phyloP scores from a whole-genome alignment of 2,113 vertebrate genomes.

The Pachypanchax playfairii region DNA sequence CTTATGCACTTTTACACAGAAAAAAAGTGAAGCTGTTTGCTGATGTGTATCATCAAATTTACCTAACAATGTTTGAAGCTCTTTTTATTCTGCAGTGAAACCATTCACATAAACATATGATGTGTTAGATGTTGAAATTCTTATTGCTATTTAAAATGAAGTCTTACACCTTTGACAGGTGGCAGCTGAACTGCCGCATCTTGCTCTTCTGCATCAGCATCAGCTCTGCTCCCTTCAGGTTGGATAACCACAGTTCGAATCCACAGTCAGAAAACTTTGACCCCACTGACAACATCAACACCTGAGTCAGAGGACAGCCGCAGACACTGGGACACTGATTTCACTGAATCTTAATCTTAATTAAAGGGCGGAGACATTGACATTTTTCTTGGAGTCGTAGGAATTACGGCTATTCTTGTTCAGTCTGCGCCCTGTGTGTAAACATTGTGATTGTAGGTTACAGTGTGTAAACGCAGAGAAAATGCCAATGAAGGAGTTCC shows the following conservation, averaged over 20 bases:
- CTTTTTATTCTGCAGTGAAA: background rate
- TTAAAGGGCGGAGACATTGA: conserved; percentile 60
- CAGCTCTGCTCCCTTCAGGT: background rate
- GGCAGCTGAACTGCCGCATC: conserved; percentile 14
- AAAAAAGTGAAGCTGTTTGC: conserved; percentile 12
- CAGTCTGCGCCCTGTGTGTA: conserved; percentile 67
- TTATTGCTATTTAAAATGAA: background rate
- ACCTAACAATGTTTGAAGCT: background rate
- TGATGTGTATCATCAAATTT: conserved; percentile 13
- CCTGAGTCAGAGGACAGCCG: conserved; percentile 43
- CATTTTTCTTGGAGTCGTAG: conserved; percentile 68
- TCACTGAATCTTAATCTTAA: conserved; percentile 54
- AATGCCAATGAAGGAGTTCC: conserved; percentile 66
- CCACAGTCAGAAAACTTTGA: conserved; percentile 28
- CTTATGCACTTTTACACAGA: background rate
- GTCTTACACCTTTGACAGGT: too few species aligned
- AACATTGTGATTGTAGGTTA: conserved; percentile 71
- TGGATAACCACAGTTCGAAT: background rate
- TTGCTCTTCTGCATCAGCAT: background rate
- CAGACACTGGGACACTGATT: conserved; percentile 44
- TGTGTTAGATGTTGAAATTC: background rate
- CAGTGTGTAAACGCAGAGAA: conserved; percentile 68
- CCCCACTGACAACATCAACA: conserved; percentile 39
- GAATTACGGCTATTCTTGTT: conserved; percentile 61
- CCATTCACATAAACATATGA: conserved; percentile 5